Evolutionary conservation across 2,888 invertebrate genomes (phyloP), one percentile per base, ranked within the genome.

Genomic region (Chrysolina haemoptera): DNA sequence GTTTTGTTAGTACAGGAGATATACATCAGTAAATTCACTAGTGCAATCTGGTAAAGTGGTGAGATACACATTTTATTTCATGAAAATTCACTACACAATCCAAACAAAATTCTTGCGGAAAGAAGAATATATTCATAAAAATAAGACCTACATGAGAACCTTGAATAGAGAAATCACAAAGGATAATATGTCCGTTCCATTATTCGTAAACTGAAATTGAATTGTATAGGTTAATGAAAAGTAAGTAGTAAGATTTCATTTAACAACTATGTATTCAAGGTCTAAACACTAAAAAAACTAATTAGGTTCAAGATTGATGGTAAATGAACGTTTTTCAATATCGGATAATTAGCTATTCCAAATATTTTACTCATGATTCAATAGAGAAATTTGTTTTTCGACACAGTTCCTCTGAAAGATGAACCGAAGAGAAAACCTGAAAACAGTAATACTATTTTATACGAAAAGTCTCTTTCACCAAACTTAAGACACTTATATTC

Each of bases 291-390:
- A 53, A 53, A 53, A 35, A 53, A 53, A 20, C 53, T 53, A 53
- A 53, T 53, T 11, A 53, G 5, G 8, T 20, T 20, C 6, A 20
- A 22, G 12, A 10, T 53, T 53, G 20, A 11, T 12, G 14, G 35
- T n/a, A 35, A 59, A 59, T 9, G 35, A 35, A 35, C 35, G 35
- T 27, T 27, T 59, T 59, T 59, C 35, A 27, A 59, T n/a, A 59
- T 59, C 14, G 9, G 59, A 12, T 35, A 35, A 59, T 59, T 59
- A n/a, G 35, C 12, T 53, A 53, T 20, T 53, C 12, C 53, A 22
- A 59, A 59, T 27, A 59, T 59, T 59, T 35, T 12, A 14, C 59
- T 27, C n/a, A 53, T 20, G 53, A 18, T 18, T 53, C 53, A 53
- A 10, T 20, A 20, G 3, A 53, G 12, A 20, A 53, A 20, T 53